Evolutionary conservation across 1,140 invertebrate species (phyloP), one percentile per base, ranked within the genome.

Genomic region (Dryas iulia): DNA sequence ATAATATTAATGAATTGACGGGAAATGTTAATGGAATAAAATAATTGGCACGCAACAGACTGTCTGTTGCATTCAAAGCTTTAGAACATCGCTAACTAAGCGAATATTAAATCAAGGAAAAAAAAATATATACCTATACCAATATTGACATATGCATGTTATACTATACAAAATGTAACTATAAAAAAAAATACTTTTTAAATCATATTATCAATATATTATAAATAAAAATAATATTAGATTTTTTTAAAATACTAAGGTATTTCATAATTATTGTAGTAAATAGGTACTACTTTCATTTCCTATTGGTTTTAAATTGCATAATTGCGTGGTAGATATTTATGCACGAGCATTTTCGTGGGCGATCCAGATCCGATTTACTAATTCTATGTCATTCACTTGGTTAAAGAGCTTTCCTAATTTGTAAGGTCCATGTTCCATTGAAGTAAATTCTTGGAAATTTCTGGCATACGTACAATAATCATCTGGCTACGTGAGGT

Each of bases 241-340:
- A n/a, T 8, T 14, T 12, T 1, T 56, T 56, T 56, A 25, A 12
- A 26, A 56, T 24, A 56, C 21, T 18, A 12, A 0, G 1, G 25
- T 56, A 68, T 68, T 68, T 68, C 59, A 28, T 31, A 68, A 68
- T 56, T 54, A 60, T 35, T 2, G 33, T 56, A 60, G 18, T n/a
- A n/a, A n/a, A n/a, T n/a, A n/a, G n/a, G n/a, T 18, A 66, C 56
- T 71, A 76, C 69, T 74, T 77, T 69, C 58, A 54, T 59, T 65
- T 64, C 58, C 65, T 71, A 66, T 73, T 68, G 72, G 56, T 80
- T 79, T 70, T 75, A 76, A 76, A 79, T 84, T 84, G 74, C 78
- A 80, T 83, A 80, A 83, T 77, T 75, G 78, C 74, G 76, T 77
- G 76, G 77, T 78, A 66, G 74, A 82, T 88, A 81, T 85, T 83